Percentiles rank a stretch among this genome's conserved stretches.
Conservation (phyloP, 2,113 vertebrate species). For the Scytalopus superciliaris region DNA sequence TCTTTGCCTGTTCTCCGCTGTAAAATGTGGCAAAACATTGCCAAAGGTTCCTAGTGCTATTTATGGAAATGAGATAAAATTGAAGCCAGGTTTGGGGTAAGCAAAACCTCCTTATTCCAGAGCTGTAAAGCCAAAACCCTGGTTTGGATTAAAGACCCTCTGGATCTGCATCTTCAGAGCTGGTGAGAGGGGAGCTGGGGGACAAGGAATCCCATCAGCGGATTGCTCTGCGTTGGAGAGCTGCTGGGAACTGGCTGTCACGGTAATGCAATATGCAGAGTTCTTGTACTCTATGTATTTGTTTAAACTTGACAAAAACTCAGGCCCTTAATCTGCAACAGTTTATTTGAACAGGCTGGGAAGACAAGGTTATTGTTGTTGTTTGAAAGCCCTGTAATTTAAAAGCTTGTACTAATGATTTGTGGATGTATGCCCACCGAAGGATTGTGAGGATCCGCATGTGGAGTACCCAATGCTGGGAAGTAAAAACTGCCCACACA, state of each 20-base stretch:
- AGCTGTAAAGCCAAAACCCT: conserved; percentile 47
- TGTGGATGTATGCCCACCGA: not conserved
- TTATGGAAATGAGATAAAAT: conserved; percentile 69
- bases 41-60: conserved; percentile 53
- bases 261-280: not conserved
- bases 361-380: conserved; percentile 18
- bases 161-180: conserved; percentile 23
- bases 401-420: not conserved
- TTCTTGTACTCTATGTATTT: not conserved
- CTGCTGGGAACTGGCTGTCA: not conserved
- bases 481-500: not conserved
- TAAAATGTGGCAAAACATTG: conserved; percentile 43
- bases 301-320: conserved; percentile 47
- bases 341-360: conserved; percentile 36
- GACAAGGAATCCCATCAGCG: not conserved
- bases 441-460: not conserved
- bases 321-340: conserved; percentile 18
- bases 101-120: conserved; percentile 33
- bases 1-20: not conserved
- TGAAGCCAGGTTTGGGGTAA: conserved; percentile 63
- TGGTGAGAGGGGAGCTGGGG: not conserved
- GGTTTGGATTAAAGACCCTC: conserved; percentile 42
- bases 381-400: not conserved
- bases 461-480: not conserved
- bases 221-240: fast-evolving